Percentiles rank a stretch among this genome's conserved stretches.
These are phyloP conservation scores for Netelia melanura DNA, from an alignment of 2,888 invertebrate species.

Conservation along the genomic window DNA sequence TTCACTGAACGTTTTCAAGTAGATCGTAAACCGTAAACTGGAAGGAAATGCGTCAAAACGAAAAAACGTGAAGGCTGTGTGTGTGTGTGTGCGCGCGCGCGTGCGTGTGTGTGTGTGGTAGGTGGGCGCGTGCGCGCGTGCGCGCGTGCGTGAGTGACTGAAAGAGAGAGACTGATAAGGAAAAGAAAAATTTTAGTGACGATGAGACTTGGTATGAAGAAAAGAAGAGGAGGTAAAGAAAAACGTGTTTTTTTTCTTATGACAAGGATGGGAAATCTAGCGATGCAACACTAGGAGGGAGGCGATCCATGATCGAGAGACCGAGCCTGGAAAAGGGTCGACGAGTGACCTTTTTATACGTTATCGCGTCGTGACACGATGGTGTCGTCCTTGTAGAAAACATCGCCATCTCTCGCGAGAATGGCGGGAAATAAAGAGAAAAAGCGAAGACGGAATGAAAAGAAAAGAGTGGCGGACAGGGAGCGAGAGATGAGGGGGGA, in stretches of 20 bases:
- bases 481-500: background rate
- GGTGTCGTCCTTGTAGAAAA: constrained; percentile 36
- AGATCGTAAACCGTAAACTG: constrained; percentile 68
- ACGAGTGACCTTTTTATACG: constrained; percentile 41
- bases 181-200: constrained; percentile 16
- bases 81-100: constrained; percentile 1
- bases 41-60: constrained; percentile 48
- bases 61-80: constrained; percentile 24
- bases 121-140: background rate
- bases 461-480: constrained; percentile 17
- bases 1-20: constrained; percentile 69
- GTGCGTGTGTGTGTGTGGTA: constrained; percentile 15
- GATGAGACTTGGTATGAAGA: constrained; percentile 24
- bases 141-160: constrained; percentile 10
- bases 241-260: constrained; percentile 23
- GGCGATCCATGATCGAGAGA: constrained; percentile 9
- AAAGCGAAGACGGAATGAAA: background rate
- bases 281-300: constrained; percentile 34
- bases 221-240: constrained; percentile 26
- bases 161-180: constrained; percentile 6
- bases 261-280: constrained; percentile 41
- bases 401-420: constrained; percentile 11
- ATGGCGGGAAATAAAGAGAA: background rate
- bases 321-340: constrained; percentile 1
- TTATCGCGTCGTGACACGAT: constrained; percentile 53